Evolutionary conservation across 2,113 vertebrate species (phyloP).

Genomic region (Ochotona curzoniae): DNA sequence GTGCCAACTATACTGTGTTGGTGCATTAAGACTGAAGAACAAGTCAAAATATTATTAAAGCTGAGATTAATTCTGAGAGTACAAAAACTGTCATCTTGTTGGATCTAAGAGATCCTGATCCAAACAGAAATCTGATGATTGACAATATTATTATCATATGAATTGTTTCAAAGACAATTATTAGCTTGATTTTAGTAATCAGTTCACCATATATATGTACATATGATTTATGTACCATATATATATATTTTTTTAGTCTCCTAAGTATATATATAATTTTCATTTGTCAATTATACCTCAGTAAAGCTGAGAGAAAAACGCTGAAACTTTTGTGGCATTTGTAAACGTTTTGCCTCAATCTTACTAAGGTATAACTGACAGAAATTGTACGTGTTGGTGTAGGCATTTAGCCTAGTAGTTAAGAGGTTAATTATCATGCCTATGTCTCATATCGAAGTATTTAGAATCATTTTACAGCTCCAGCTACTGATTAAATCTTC

Average conservation of each 20-base stretch:
- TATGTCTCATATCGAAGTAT: too few relatives aligned
- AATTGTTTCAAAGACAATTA: not conserved
- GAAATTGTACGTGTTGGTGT: not conserved
- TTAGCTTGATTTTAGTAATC: not conserved
- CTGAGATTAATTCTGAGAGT: not conserved
- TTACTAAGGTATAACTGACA: not conserved
- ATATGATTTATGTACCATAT: not conserved
- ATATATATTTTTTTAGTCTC: not conserved
- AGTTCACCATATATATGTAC: not conserved
- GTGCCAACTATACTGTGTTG: not conserved
- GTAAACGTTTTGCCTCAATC: not conserved
- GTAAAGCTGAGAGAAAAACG: not conserved
- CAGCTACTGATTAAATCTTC: too few relatives aligned
- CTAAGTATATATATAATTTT: too few relatives aligned
- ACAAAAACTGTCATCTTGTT: not conserved
- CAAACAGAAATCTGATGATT: slow-evolving; percentile 5
- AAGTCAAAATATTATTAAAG: not conserved
- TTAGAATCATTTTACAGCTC: too few relatives aligned
- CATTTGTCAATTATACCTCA: not conserved
- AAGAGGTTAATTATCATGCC: too few relatives aligned
- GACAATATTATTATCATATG: not conserved
- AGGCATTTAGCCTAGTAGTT: too few relatives aligned
- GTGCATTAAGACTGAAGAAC: not conserved
- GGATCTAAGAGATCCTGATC: slow-evolving; percentile 30
- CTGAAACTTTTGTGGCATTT: not conserved